Evolutionary conservation across 1,140 invertebrate genomes (phyloP).

Genomic region (Drosophila pallidifrons): DNA sequence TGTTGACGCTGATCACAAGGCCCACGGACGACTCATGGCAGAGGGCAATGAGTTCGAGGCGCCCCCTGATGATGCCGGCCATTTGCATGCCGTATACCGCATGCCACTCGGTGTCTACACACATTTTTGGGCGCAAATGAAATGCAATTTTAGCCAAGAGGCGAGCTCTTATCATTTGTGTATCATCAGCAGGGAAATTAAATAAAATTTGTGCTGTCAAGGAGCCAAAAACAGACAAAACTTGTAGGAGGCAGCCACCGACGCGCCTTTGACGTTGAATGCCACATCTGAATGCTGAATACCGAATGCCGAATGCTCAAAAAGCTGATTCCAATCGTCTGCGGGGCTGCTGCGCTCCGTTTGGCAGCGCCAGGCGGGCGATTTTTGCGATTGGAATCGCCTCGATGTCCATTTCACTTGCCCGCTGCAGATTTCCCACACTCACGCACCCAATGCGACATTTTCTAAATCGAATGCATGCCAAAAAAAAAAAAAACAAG

Average conservation of each 20-base stretch:
- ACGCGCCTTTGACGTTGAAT: slow-evolving; percentile 24
- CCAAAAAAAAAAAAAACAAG: slow-evolving; percentile 50
- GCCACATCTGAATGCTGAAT: background rate
- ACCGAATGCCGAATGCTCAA: too few relatives aligned
- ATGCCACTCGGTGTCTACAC: slow-evolving; percentile 40
- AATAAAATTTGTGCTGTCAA: slow-evolving; percentile 75
- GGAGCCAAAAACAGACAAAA: slow-evolving; percentile 60
- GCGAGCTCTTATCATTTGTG: slow-evolving; percentile 64
- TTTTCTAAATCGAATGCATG: slow-evolving; percentile 69
- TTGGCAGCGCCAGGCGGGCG: slow-evolving; percentile 65
- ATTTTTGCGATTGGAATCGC: slow-evolving; percentile 70
- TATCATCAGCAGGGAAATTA: slow-evolving; percentile 70
- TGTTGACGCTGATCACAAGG: slow-evolving; percentile 74
- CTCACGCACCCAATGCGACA: slow-evolving; percentile 69
- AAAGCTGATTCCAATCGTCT: slow-evolving; percentile 76
- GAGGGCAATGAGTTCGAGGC: slow-evolving; percentile 23
- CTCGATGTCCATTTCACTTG: slow-evolving; percentile 60
- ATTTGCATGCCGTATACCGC: slow-evolving; percentile 56
- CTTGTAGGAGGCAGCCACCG: slow-evolving; percentile 71
- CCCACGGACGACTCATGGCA: slow-evolving; percentile 18
- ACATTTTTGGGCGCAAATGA: slow-evolving; percentile 68
- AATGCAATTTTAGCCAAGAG: slow-evolving; percentile 69
- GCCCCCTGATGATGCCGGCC: slow-evolving; percentile 38
- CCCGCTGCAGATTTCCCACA: slow-evolving; percentile 64
- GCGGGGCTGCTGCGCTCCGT: slow-evolving; percentile 73